Evolutionary conservation across 2,797 vertebrate genomes (phyloP).

Genomic region (Muscicapa comitata): DNA sequence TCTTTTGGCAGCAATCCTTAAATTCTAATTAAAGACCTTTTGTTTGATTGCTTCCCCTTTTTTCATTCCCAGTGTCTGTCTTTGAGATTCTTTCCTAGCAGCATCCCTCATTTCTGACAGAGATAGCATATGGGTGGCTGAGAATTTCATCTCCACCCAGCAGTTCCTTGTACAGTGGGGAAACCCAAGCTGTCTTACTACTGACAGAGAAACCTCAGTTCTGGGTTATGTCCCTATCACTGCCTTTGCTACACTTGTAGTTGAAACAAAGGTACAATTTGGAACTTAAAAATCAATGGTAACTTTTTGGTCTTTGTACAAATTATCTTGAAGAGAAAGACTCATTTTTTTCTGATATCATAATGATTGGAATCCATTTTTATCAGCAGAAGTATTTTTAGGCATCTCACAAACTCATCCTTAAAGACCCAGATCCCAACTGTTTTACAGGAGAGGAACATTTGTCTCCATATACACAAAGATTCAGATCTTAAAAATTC

Average conservation of each 20-base stretch:
- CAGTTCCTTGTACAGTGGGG: background rate
- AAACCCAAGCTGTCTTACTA: background rate
- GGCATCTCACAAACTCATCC: background rate
- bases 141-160: background rate
- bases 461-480: background rate
- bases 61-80: background rate
- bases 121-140: background rate
- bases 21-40: background rate
- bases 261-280: background rate
- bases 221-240: background rate
- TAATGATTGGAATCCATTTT: constrained; percentile 54
- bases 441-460: background rate
- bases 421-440: constrained; percentile 8
- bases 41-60: background rate
- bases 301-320: constrained; percentile 56
- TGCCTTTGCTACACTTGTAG: background rate
- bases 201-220: background rate
- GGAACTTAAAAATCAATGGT: constrained; percentile 43
- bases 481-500: background rate
- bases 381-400: constrained; percentile 29
- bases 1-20: background rate
- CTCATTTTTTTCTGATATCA: background rate
- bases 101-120: background rate
- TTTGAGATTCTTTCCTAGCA: background rate
- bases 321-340: constrained; percentile 53